Conservation (phyloP, 1,140 invertebrate genomes). For the Episyrphus balteatus region DNA sequence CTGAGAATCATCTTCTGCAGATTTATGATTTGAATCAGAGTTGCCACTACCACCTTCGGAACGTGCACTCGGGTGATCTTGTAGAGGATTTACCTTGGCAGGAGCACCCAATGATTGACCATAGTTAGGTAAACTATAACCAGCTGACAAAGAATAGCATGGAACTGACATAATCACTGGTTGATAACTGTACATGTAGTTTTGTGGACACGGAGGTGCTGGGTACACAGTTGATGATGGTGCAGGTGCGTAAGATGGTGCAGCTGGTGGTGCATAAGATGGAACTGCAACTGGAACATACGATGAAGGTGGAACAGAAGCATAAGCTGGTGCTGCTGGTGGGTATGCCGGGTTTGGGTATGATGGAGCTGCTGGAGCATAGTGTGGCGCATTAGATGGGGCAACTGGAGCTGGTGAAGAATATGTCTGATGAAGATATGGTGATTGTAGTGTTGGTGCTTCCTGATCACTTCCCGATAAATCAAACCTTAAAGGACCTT, state of each 20-base stretch:
- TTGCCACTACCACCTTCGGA: too few relatives aligned
- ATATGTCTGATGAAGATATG: too few relatives aligned
- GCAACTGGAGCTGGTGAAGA: background rate
- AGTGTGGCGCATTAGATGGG: background rate
- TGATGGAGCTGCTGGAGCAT: background rate
- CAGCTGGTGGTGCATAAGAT: conserved; percentile 1
- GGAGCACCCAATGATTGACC: too few relatives aligned
- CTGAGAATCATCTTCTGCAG: too few relatives aligned
- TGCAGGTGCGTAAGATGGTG: background rate
- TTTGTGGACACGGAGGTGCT: background rate
- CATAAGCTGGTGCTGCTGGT: conserved; percentile 4
- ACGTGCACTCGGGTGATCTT: too few relatives aligned
- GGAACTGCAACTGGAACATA: background rate
- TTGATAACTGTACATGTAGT: background rate
- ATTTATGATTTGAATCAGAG: too few relatives aligned
- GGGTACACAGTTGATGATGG: background rate
- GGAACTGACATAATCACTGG: background rate
- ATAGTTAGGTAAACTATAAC: too few relatives aligned
- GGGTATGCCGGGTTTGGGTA: background rate
- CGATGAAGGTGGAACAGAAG: background rate
- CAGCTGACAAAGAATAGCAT: background rate
- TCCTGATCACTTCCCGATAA: conserved; percentile 1
- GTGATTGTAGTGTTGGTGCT: background rate
- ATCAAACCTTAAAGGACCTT: too few relatives aligned
- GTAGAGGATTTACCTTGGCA: too few relatives aligned